Conservation (phyloP, 1,140 invertebrate species). For the Geopemphigus sp. region DNA sequence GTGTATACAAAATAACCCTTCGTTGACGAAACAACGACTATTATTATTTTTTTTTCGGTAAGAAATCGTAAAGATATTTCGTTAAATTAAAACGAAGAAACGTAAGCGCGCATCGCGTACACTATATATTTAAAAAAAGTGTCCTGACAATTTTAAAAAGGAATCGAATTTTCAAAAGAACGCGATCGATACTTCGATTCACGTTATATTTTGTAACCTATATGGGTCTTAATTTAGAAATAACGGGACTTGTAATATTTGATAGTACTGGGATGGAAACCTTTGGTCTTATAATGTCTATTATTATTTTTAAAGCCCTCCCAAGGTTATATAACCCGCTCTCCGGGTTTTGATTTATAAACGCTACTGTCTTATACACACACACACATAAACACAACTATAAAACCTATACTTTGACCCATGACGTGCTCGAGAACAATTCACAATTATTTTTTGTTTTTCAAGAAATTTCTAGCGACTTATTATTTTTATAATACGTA, state of each 20-base stretch:
- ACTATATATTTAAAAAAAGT: neutral
- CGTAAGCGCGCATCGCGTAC: too few relatives aligned
- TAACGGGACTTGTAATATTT: neutral
- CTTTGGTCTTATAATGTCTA: slow-evolving; percentile 25
- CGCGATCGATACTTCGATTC: too few relatives aligned
- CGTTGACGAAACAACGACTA: neutral
- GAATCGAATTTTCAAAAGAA: slow-evolving; percentile 13
- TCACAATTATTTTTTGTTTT: neutral
- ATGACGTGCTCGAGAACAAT: neutral
- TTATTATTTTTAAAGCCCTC: slow-evolving; percentile 26
- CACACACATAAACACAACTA: too few relatives aligned
- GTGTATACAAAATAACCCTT: neutral
- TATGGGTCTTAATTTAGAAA: slow-evolving; percentile 21
- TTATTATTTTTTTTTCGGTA: neutral
- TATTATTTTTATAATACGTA: neutral
- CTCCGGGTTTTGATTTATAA: slow-evolving; percentile 32
- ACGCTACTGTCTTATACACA: slow-evolving; percentile 27
- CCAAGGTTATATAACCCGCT: neutral
- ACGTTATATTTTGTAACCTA: too few relatives aligned
- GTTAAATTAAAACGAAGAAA: neutral
- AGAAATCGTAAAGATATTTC: neutral
- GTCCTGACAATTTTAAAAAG: neutral
- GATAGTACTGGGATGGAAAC: neutral
- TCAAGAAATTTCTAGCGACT: neutral
- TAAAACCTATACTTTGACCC: slow-evolving; percentile 12